Percentiles rank a stretch among this genome's conserved stretches.
phyloP scores from a whole-genome alignment of 1,140 invertebrate genomes.

The Eupristina koningsbergeri region DNA sequence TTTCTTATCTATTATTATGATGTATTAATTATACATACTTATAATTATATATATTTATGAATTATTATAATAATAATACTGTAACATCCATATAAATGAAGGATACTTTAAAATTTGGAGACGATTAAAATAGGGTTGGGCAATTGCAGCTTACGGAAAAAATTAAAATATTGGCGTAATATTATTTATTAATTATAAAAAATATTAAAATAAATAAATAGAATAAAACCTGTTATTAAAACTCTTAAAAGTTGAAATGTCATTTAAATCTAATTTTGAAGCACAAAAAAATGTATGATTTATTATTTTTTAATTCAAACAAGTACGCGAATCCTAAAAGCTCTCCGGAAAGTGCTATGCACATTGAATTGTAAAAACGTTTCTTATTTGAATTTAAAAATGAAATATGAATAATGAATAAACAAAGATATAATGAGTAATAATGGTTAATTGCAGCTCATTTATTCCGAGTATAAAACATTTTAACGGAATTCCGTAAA shows the following conservation, averaged over 20 bases:
- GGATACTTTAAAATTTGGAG: too few relatives aligned
- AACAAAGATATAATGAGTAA: not conserved
- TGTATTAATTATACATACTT: too few relatives aligned
- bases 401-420: not conserved
- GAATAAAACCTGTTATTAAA: not conserved
- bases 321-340: too few relatives aligned
- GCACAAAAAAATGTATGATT: not conserved
- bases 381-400: not conserved
- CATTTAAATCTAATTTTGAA: not conserved
- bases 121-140: too few relatives aligned
- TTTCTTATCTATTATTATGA: too few relatives aligned
- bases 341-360: not conserved
- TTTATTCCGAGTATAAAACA: not conserved
- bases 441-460: not conserved
- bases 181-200: not conserved
- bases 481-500: not conserved
- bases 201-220: not conserved
- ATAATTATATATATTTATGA: too few relatives aligned
- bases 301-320: too few relatives aligned
- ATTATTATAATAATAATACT: too few relatives aligned
- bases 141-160: not conserved
- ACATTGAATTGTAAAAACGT: not conserved
- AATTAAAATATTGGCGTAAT: not conserved
- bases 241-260: not conserved
- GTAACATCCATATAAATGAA: too few relatives aligned